Base-by-base conservation (phyloP, 2,888 invertebrate species). In the Crematogaster levior region DNA sequence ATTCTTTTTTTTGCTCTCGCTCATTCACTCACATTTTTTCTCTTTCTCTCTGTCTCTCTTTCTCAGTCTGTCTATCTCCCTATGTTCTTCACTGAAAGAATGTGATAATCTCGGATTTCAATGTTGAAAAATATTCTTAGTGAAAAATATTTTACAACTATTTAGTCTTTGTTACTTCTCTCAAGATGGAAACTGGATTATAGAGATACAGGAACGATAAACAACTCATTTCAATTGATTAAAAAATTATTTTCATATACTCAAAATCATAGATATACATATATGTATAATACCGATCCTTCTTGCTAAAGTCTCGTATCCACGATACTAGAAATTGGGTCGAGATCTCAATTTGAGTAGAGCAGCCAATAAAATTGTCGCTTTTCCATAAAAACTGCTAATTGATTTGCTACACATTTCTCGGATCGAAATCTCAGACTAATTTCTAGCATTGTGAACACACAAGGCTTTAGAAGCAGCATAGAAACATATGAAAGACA, bases 11-110 rank as follows among this genome's bases (percentile, higher is more conserved):
- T 34, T 34, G 15, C 7, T 63, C 15, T 63, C 15, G 12, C 0
- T 37, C 21, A 1, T 3, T 40, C 1, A 18, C 30, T 58, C 18
- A 12, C 30, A 3, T 30, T 24, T 0, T 24, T 2, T 37, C 30
- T 21, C 37, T 40, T 12, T 21, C 18, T 24, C 3, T n/a, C 0
- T 40, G 40, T 15, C 4, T 12, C 15, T 61, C 7, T 61, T 9
- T 65, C 3, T 40, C 40, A 24, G 5, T n/a, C n/a, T n/a, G n/a
- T n/a, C n/a, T n/a, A n/a, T n/a, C n/a, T 48, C 10, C 65, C 3
- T 74, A 43, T 34, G 3, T 15, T 66, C 51, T 56, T 56, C 9
- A 43, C 56, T 40, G 68, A 56, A 77, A 53, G 40, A 75, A 43
- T n/a, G 40, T 21, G 9, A 40, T 43, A 43, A 65, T 43, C 15